Base-by-base conservation (phyloP, 2,797 vertebrate genomes). In the Fratercula arctica region DNA sequence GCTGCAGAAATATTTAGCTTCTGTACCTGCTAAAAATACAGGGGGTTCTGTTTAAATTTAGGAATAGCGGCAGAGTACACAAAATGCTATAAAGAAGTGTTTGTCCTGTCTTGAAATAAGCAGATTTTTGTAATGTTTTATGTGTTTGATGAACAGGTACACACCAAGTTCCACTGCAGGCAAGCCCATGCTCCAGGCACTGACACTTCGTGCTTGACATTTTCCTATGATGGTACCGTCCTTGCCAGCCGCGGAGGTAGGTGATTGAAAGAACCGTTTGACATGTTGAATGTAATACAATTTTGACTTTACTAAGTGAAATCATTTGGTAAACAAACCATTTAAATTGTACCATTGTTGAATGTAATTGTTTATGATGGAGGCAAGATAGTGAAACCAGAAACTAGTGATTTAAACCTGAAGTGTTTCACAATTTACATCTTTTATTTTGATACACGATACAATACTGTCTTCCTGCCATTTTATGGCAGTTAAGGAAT, bases 141-240 rank as follows among this genome's bases (percentile, higher is more conserved):
- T 94, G 93, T 70, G 50, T 69, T 95, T 92, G 50, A 18, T 37
- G 64, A 95, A 92, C 92, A 99, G 99, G 99, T 99, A 83, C 99
- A 99, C 91, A 99, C 99, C 15, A 99, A 99, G 97, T 99, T 99
- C 91, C 99, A 99, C 97, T 99, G 99, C 96, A 98, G 99, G 35
- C 99, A 99, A 96, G 99, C 99, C 74, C 99, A 99, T 88, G 93
- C 96, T 60, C 98, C 98, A 13, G 99, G 99, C 93, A 98, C 98
- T 3, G 99, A 99, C 91, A 99, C 99, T 33, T 99, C 99, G 33
- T 99, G 99, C 68, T 97, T 99, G 84, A 73, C 98, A 18, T 99
- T 99, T 94, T 99, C 99, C 48, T 99, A 99, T 33, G 99, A 99
- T 61, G 99, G 99, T 39, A 97, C 97, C 57, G 98, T 97, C 64